Evolutionary conservation across 2,888 invertebrate genomes (phyloP), one percentile per base, ranked within the genome.

Genomic region (Phania funesta): DNA sequence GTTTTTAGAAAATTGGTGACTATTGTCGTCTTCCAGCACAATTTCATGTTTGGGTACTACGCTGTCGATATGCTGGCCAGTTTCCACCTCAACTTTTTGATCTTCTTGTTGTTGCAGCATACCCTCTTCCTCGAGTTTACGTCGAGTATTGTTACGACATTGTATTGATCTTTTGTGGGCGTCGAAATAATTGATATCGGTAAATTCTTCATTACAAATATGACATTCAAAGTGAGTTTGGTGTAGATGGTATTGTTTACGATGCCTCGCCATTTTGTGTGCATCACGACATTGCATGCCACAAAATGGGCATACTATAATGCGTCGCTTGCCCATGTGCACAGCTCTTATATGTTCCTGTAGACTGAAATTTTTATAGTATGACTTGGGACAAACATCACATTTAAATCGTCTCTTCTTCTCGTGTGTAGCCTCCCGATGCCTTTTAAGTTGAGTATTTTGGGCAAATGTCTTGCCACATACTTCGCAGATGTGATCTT

Each of bases 201-300:
- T 89, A 68, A 89, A 89, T 77, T 89, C 89, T 74, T 89, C 89
- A 65, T 88, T 86, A 56, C 89, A 89, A 64, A 89, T 74, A 18
- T 86, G 84, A 24, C 89, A 89, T 35, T 87, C 85, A 52, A 86
- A 89, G 6, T 88, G 84, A 6, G 86, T 87, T 70, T 89, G 88
- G 46, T 88, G 87, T 8, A 89, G 84, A 83, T 89, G 89, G 83
- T 87, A 87, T 18, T 87, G 86, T 64, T 89, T 89, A 32, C 89
- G 89, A 83, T 89, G 89, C 0, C 89, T 83, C 1, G 89, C 89
- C 88, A 89, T 87, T 77, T 89, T 89, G 76, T 89, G 89, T 0
- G 89, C 89, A 77, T 89, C 89, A 0, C 89, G 86, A 32, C 89
- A 89, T 77, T 89, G 87, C 88, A 89, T 88, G 0, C 88, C 89